phyloP scores from a whole-genome alignment of 2,888 invertebrate species.

The Cheilosia variabilis region DNA sequence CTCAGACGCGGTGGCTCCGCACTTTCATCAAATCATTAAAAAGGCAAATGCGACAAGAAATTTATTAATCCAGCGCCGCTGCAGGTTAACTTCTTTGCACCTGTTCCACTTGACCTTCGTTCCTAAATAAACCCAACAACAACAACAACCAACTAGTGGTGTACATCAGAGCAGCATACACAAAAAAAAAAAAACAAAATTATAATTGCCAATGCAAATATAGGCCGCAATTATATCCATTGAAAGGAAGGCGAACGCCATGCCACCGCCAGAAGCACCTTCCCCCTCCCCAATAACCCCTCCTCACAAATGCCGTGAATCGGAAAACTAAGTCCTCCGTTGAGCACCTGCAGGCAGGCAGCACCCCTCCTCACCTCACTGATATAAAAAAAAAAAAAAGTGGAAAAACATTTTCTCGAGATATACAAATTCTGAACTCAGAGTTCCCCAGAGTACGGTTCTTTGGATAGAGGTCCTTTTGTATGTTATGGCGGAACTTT shows the following conservation, averaged over 20 bases:
- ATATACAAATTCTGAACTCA: conserved; percentile 53
- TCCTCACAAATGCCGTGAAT: conserved; percentile 43
- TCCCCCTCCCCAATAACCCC: conserved; percentile 2
- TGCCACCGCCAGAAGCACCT: conserved; percentile 11
- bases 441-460: conserved; percentile 44
- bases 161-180: too few relatives aligned
- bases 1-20: background rate
- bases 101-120: conserved; percentile 60
- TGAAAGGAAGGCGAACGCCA: conserved; percentile 37
- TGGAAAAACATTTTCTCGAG: conserved; percentile 49
- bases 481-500: conserved; percentile 54
- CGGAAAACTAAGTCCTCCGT: conserved; percentile 43
- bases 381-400: background rate
- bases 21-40: conserved; percentile 11
- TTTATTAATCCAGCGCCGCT: conserved; percentile 19
- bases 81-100: conserved; percentile 53
- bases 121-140: conserved; percentile 29
- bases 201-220: conserved; percentile 68
- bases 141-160: conserved; percentile 18
- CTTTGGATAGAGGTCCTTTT: conserved; percentile 57
- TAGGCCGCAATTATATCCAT: conserved; percentile 59
- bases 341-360: conserved; percentile 34
- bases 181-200: background rate
- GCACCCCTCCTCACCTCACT: conserved; percentile 24
- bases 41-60: background rate